Conservation (phyloP, 2,113 vertebrate genomes). For the Malurus elegans region DNA sequence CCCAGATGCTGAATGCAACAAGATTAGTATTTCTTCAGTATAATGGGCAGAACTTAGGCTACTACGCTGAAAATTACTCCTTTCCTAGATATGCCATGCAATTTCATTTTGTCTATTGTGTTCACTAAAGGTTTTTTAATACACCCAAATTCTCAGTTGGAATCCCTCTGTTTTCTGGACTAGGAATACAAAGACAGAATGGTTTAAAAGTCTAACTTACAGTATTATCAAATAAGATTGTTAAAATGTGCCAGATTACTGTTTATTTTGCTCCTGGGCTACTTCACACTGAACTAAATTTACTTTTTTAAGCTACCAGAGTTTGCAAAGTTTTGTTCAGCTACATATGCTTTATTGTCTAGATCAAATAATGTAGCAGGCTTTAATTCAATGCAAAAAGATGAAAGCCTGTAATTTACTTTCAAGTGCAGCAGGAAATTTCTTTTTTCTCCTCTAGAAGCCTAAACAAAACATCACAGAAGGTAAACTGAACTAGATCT, state of each 20-base stretch:
- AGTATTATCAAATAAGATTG: conserved; percentile 46
- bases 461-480: conserved; percentile 45
- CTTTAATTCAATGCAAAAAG: conserved; percentile 62
- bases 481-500: conserved; percentile 27
- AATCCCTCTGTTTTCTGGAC: conserved; percentile 38
- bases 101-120: conserved; percentile 23
- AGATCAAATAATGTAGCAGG: conserved; percentile 28
- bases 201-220: conserved; percentile 49
- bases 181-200: conserved; percentile 49
- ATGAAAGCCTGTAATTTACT: conserved; percentile 58
- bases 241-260: conserved; percentile 30
- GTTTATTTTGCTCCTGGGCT: conserved; percentile 31
- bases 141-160: conserved; percentile 48
- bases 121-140: conserved; percentile 60
- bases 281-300: conserved; percentile 47
- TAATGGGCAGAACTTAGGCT: conserved; percentile 45
- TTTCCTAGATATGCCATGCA: conserved; percentile 40
- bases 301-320: not conserved
- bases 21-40: conserved; percentile 67
- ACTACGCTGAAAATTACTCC: conserved; percentile 48
- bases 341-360: conserved; percentile 32
- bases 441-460: conserved; percentile 44
- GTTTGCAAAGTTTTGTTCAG: conserved; percentile 49
- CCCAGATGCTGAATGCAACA: conserved; percentile 74
- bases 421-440: conserved; percentile 42